A percentile compares a stretch with the other conserved stretches of the same genome.
These are phyloP conservation scores for Taenaris catops DNA, from an alignment of 2,888 invertebrate genomes.

Conservation along the genomic window DNA sequence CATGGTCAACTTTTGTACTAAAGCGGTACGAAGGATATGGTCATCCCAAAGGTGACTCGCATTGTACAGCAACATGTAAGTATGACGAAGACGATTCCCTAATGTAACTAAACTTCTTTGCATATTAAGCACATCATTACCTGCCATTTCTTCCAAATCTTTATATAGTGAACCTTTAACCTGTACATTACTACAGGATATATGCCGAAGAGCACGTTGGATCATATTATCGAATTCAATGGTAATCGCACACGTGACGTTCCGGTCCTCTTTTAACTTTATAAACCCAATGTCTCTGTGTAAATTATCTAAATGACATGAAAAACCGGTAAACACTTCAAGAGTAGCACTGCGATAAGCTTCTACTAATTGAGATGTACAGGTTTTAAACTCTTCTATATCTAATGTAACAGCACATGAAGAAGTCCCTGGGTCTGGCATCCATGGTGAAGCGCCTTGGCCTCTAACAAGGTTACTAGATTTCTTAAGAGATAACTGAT, in stretches of 20 bases:
- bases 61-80: slow-evolving; percentile 45
- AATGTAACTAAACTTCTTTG: slow-evolving; percentile 45
- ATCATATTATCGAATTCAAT: slow-evolving; percentile 10
- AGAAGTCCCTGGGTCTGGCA: slow-evolving; percentile 22
- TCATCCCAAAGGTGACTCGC: slow-evolving; percentile 57
- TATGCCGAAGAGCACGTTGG: slow-evolving; percentile 4
- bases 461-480: slow-evolving; percentile 27
- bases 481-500: slow-evolving; percentile 43
- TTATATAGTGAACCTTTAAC: slow-evolving; percentile 4
- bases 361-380: slow-evolving; percentile 38
- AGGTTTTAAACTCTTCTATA: slow-evolving; percentile 36
- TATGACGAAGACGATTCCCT: slow-evolving; percentile 48
- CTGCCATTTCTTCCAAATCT: slow-evolving; percentile 19
- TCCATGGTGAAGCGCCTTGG: slow-evolving; percentile 30
- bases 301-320: slow-evolving; percentile 37
- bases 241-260: not conserved
- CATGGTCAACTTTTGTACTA: slow-evolving; percentile 52
- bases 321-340: slow-evolving; percentile 39
- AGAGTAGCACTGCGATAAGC: slow-evolving; percentile 43
- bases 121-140: slow-evolving; percentile 35
- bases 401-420: slow-evolving; percentile 17
- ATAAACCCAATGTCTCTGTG: slow-evolving; percentile 27
- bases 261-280: slow-evolving; percentile 1
- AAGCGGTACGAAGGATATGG: slow-evolving; percentile 51
- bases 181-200: slow-evolving; percentile 8